phyloP scores from a whole-genome alignment of 2,797 vertebrate genomes.

The Pseudochaenichthys georgianus region DNA sequence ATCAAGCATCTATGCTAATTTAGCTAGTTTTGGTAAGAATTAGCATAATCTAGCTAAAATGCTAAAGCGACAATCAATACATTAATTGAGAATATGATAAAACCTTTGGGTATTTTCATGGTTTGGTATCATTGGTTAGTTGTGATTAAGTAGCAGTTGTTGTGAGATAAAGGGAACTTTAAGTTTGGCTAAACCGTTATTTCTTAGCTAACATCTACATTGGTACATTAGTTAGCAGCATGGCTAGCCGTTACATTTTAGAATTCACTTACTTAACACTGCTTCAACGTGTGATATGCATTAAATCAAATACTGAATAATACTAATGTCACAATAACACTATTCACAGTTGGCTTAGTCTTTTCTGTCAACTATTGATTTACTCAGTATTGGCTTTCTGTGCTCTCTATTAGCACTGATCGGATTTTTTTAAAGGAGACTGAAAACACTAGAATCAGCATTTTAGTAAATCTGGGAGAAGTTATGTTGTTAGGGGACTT shows the following conservation, averaged over 20 bases:
- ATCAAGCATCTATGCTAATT: constrained; percentile 40
- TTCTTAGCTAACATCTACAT: background rate
- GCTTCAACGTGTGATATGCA: background rate
- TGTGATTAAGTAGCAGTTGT: background rate
- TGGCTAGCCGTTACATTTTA: background rate
- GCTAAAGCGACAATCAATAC: background rate
- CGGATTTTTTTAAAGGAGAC: background rate
- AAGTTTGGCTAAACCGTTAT: background rate
- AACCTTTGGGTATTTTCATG: fast-evolving
- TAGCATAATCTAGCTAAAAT: background rate
- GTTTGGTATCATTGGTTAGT: background rate
- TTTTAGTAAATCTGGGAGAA: background rate
- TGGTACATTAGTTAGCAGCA: background rate
- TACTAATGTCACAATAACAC: background rate
- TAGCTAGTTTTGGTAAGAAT: constrained; percentile 4
- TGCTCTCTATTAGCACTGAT: background rate
- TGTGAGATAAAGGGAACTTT: background rate
- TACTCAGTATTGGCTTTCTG: background rate
- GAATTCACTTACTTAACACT: too few relatives aligned
- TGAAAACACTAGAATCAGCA: background rate
- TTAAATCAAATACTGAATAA: background rate
- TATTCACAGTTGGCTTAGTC: background rate
- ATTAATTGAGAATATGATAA: background rate
- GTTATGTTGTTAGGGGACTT: background rate
- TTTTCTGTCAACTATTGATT: background rate